Percentiles rank a stretch among this genome's conserved stretches.
Evolutionary conservation across 2,888 invertebrate genomes (phyloP).

Genomic region (Caenorhabditis sp.): DNA sequence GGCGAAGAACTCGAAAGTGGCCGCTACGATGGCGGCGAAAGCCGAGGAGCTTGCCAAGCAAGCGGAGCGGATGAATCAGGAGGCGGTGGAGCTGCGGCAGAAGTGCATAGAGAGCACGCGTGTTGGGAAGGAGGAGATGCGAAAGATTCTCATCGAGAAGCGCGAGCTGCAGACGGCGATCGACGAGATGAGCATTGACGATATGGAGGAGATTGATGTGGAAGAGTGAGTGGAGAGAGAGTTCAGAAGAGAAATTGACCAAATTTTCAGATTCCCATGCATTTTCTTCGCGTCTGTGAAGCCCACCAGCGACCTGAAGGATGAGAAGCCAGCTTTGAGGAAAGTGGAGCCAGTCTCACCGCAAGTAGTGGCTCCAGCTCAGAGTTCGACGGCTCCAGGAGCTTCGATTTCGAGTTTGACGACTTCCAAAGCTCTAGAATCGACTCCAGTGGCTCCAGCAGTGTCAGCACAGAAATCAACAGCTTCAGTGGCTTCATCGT

Average conservation of each 20-base stretch:
- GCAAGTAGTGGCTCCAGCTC: too few relatives aligned
- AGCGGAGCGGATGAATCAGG: constrained; percentile 10
- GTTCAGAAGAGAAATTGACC: background rate
- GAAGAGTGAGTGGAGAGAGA: constrained; percentile 22
- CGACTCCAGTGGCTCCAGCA: too few relatives aligned
- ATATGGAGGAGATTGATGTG: constrained; percentile 36
- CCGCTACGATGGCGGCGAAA: constrained; percentile 1
- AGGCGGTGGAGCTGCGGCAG: constrained; percentile 1
- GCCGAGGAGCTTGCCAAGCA: constrained; percentile 14
- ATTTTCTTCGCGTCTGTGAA: background rate
- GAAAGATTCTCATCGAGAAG: constrained; percentile 1
- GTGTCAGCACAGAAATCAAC: too few relatives aligned
- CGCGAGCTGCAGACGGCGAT: background rate
- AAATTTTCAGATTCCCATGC: background rate
- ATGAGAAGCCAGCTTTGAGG: too few relatives aligned
- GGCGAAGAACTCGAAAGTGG: background rate
- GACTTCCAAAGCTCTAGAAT: too few relatives aligned
- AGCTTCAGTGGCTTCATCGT: too few relatives aligned
- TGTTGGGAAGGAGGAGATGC: background rate
- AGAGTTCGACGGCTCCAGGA: too few relatives aligned
- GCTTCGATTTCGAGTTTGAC: too few relatives aligned
- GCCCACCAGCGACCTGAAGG: too few relatives aligned
- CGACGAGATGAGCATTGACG: constrained; percentile 25
- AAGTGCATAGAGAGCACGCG: background rate
- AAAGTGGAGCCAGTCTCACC: too few relatives aligned